Percentiles rank a stretch among this genome's conserved stretches.
These are phyloP conservation scores for Machimus atricapillus DNA, from an alignment of 2,888 invertebrate species.

Conservation along the genomic window DNA sequence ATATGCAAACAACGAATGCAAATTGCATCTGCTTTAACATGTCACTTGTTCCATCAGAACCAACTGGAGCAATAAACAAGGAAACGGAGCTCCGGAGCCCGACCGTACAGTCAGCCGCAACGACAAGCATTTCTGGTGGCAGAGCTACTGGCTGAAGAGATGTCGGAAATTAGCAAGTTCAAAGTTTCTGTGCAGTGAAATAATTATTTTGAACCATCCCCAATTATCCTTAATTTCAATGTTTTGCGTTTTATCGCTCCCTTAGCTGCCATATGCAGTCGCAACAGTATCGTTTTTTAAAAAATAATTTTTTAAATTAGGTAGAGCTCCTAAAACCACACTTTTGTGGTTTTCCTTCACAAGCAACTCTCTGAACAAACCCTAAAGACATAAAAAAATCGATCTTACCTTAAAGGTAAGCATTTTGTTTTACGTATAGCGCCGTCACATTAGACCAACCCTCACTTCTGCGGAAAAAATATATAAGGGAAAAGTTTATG, in stretches of 20 bases:
- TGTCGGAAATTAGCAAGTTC: not conserved
- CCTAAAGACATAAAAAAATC: not conserved
- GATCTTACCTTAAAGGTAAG: not conserved
- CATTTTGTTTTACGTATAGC: not conserved
- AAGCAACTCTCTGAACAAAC: not conserved
- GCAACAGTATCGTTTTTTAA: not conserved
- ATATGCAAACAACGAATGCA: constrained; percentile 31
- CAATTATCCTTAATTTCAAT: not conserved
- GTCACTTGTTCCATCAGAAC: constrained; percentile 20
- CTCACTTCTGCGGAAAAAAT: not conserved
- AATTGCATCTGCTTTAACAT: constrained; percentile 18
- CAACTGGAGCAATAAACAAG: constrained; percentile 19
- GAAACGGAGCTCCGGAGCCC: not conserved
- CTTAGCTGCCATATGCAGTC: not conserved
- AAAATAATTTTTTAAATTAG: not conserved
- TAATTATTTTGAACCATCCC: not conserved
- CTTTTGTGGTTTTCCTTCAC: no score
- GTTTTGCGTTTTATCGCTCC: not conserved
- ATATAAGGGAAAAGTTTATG: not conserved
- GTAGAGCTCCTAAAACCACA: not conserved
- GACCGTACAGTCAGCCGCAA: not conserved
- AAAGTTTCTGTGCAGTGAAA: not conserved
- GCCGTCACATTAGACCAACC: not conserved
- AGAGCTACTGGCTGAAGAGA: not conserved
- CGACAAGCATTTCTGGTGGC: not conserved